Conservation (phyloP, 2,888 invertebrate species). For the Abrostola tripartita region DNA sequence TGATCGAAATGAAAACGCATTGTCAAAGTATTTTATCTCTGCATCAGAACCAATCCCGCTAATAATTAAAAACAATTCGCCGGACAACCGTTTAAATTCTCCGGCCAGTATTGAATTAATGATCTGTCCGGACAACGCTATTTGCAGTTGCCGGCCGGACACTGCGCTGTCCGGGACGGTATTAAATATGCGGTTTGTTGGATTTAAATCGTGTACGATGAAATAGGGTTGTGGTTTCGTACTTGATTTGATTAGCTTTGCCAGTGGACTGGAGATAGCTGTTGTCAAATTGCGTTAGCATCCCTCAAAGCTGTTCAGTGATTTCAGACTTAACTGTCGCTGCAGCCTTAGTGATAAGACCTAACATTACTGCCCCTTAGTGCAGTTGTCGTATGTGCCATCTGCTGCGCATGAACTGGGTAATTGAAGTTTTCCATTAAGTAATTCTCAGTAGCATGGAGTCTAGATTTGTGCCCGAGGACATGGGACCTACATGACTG, state of each 20-base stretch:
- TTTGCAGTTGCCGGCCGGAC: constrained; percentile 27
- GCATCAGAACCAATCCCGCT: constrained; percentile 8
- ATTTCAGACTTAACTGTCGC: neutral
- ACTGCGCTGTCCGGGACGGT: constrained; percentile 7
- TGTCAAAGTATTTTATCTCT: neutral
- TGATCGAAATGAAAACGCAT: neutral
- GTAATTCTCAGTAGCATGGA: too few relatives aligned
- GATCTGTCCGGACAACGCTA: constrained; percentile 31
- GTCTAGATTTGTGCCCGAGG: too few relatives aligned
- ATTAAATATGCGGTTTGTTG: constrained; percentile 46
- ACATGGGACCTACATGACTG: too few relatives aligned
- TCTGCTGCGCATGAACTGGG: too few relatives aligned
- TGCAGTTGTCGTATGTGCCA: too few relatives aligned
- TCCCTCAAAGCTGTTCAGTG: constrained; percentile 4
- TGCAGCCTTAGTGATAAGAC: too few relatives aligned
- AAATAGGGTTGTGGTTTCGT: constrained; percentile 2
- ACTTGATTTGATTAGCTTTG: constrained; percentile 20
- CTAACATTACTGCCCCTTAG: too few relatives aligned
- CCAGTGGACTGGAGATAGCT: neutral
- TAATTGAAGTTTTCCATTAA: too few relatives aligned
- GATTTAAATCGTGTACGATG: constrained; percentile 32
- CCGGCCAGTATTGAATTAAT: constrained; percentile 44
- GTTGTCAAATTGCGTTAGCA: constrained; percentile 19
- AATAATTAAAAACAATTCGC: constrained; percentile 37
- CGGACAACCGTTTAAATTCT: constrained; percentile 31